Evolutionary conservation across 2,888 invertebrate genomes (phyloP), one percentile per base, ranked within the genome.

Genomic region (Tromatobia lineatoria): DNA sequence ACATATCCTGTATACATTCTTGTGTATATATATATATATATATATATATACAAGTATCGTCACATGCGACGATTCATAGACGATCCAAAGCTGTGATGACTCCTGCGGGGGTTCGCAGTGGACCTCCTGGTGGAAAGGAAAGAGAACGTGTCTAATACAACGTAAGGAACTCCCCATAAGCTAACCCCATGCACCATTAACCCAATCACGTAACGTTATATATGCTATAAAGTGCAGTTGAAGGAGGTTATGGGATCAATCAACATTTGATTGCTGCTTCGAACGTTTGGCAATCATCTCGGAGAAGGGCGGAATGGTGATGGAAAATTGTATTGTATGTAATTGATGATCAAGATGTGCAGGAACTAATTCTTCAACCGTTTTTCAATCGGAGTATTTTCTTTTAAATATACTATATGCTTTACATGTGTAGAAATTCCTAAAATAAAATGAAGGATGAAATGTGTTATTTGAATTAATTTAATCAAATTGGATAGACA

Each of bases 21-120:
- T n/a, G n/a, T n/a, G n/a, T n/a, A n/a, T n/a, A n/a, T n/a, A n/a
- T n/a, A n/a, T n/a, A n/a, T n/a, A n/a, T n/a, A n/a, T n/a, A n/a
- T n/a, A n/a, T n/a, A n/a, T 61, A 61, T 29, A 34, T 18, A 25
- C 4, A 11, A 25, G 29, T 34, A 38, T 38, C 18, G 13, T 59
- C 1, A 59, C 7, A 25, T 61, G 29, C 10, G 11, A 34, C 20
- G 20, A 8, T 64, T 13, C 29, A 34, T 64, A 20, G n/a, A n/a
- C n/a, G n/a, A 50, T 29, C 29, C 11, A 34, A 74, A 20, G 47
- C 64, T 61, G 64, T 38, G 61, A 64, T 64, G 47, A 61, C 25
- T 61, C 34, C 74, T 47, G 25, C 34, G 74, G 74, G 61, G 64
- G 61, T 50, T 50, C 61, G 50, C 74, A 3, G 20, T 8, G 34